Conservation (phyloP, 2,888 invertebrate species). For the Apodemia duryi region DNA sequence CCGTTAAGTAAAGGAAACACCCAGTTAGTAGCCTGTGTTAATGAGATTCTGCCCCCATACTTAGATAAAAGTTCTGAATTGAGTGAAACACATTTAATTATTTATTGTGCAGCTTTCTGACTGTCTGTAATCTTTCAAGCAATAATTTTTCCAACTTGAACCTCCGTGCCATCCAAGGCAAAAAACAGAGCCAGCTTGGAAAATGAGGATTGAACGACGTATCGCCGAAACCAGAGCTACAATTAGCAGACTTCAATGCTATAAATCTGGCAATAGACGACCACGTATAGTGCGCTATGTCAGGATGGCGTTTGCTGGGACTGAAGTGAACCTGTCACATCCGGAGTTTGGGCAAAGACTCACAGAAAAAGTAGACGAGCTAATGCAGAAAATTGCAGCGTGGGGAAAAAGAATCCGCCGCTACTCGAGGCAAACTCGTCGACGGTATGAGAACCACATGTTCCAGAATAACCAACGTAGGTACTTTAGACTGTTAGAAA, state of each 20-base stretch:
- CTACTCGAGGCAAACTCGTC: conserved; percentile 1
- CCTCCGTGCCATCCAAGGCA: neutral
- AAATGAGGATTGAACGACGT: neutral
- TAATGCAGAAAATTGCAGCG: neutral
- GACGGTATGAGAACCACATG: neutral
- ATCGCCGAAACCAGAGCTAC: neutral
- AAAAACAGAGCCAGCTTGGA: neutral
- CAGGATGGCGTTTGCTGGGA: conserved; percentile 10
- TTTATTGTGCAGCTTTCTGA: conserved; percentile 9
- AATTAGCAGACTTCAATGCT: conserved; percentile 15
- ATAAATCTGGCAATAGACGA: conserved; percentile 1
- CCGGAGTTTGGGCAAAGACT: conserved; percentile 15
- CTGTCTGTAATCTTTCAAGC: neutral
- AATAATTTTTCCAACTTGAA: neutral
- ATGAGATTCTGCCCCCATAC: neutral
- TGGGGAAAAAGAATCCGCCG: conserved; percentile 8
- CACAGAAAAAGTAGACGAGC: conserved; percentile 17
- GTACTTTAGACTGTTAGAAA: neutral
- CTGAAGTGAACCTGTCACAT: conserved; percentile 4
- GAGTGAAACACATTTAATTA: neutral
- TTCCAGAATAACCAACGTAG: conserved; percentile 15
- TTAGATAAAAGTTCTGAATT: neutral
- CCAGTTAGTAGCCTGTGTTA: neutral
- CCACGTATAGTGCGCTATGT: conserved; percentile 14
- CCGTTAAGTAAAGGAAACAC: neutral